Percentiles rank a stretch among this genome's conserved stretches.
Evolutionary conservation across 2,797 vertebrate genomes (phyloP).

Genomic region (Acanthornis magna): DNA sequence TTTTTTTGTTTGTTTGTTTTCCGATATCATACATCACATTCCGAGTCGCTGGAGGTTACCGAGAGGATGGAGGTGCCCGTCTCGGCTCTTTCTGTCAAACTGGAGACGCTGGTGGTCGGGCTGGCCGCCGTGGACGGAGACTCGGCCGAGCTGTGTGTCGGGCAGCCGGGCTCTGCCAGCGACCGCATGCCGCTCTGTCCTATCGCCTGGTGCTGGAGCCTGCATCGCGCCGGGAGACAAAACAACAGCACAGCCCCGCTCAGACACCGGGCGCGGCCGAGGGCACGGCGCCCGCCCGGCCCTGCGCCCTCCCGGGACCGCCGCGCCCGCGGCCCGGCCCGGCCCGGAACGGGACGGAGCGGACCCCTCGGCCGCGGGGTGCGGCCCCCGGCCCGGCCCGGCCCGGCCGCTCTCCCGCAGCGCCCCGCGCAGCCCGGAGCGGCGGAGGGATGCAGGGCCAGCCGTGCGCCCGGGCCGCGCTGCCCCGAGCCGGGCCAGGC

Average conservation of each 20-base stretch:
- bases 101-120: constrained; percentile 98
- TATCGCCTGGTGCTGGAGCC: constrained; percentile 99
- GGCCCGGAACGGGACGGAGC: background rate
- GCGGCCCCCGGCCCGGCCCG: background rate
- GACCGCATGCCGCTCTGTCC: constrained; percentile 97
- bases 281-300: background rate
- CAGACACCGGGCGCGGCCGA: too few relatives aligned
- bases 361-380: background rate
- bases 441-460: background rate
- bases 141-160: constrained; percentile 96
- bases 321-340: background rate
- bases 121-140: constrained; percentile 97
- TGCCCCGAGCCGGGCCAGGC: background rate
- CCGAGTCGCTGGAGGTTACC: constrained; percentile 98
- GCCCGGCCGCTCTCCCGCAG: background rate
- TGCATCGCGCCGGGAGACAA: constrained; percentile 77
- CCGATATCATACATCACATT: constrained; percentile 98
- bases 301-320: background rate
- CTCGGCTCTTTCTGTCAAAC: constrained; percentile 94
- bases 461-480: background rate
- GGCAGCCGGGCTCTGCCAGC: constrained; percentile 94
- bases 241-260: constrained; percentile 59
- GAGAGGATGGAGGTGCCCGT: constrained; percentile 98
- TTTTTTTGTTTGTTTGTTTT: constrained; percentile 78
- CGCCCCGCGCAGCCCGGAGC: background rate